These are phyloP conservation scores for Seriola rivoliana DNA, from an alignment of 2,113 vertebrate genomes.

Conservation along the genomic window DNA sequence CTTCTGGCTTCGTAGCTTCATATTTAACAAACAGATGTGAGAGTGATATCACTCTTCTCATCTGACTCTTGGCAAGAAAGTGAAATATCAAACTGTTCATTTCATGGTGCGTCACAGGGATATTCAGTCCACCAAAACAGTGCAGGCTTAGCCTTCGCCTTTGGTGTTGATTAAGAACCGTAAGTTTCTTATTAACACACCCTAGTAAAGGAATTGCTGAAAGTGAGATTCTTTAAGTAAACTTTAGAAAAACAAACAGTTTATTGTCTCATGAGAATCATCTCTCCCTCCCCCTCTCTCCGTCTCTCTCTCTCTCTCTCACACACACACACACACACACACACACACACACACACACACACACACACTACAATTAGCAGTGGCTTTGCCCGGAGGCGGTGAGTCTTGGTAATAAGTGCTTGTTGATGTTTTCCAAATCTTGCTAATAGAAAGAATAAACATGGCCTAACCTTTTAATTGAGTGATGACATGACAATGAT, in stretches of 20 bases:
- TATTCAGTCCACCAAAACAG: too few species aligned
- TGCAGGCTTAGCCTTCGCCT: too few species aligned
- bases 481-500: conserved; percentile 82
- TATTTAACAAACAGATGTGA: too few species aligned
- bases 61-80: too few species aligned
- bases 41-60: too few species aligned
- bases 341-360: conserved; percentile 42
- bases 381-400: conserved; percentile 62
- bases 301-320: neutral
- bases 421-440: conserved; percentile 81
- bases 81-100: too few species aligned
- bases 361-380: conserved; percentile 61
- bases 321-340: conserved; percentile 27
- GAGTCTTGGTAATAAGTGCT: conserved; percentile 72
- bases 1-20: too few species aligned
- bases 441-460: conserved; percentile 83
- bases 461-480: conserved; percentile 85
- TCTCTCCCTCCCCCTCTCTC: neutral
- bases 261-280: conserved; percentile 12
- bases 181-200: neutral
- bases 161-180: neutral
- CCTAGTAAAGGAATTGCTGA: neutral
- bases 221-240: neutral
- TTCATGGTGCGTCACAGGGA: too few species aligned
- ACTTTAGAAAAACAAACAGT: conserved; percentile 21